These are phyloP conservation scores for Digitonthophagus gazella DNA, from an alignment of 2,888 invertebrate genomes.

Conservation along the genomic window DNA sequence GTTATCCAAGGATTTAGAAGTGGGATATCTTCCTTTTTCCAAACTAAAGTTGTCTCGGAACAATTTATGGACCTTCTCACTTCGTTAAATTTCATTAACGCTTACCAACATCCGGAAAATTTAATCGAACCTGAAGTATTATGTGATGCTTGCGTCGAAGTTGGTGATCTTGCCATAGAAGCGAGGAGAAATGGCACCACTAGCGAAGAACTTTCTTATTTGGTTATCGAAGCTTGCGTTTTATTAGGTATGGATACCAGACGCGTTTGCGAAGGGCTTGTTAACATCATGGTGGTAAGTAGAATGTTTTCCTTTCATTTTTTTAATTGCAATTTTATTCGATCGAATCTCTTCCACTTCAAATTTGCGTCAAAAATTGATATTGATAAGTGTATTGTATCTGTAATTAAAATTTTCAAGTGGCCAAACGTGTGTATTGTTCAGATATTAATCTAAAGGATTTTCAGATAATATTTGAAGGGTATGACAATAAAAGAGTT, in stretches of 20 bases:
- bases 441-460: too few species aligned
- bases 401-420: not conserved
- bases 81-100: constrained; percentile 15
- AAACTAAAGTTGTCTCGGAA: constrained; percentile 1
- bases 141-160: constrained; percentile 55
- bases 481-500: too few species aligned
- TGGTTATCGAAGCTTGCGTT: constrained; percentile 56
- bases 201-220: constrained; percentile 49
- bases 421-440: too few species aligned
- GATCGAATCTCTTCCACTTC: not conserved
- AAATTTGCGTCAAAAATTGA: too few species aligned
- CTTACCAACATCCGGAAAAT: constrained; percentile 1
- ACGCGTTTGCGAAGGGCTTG: constrained; percentile 61
- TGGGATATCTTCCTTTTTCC: constrained; percentile 17
- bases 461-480: too few species aligned
- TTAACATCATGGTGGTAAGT: constrained; percentile 62
- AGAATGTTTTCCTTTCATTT: not conserved
- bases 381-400: not conserved
- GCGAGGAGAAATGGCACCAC: constrained; percentile 54
- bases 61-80: constrained; percentile 15
- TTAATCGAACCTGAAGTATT: constrained; percentile 37
- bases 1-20: constrained; percentile 7
- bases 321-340: not conserved
- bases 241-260: constrained; percentile 57
- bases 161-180: constrained; percentile 48